Percentiles rank a stretch among this genome's conserved stretches.
phyloP scores from a whole-genome alignment of 2,797 vertebrate species.

The Diceros bicornis region DNA sequence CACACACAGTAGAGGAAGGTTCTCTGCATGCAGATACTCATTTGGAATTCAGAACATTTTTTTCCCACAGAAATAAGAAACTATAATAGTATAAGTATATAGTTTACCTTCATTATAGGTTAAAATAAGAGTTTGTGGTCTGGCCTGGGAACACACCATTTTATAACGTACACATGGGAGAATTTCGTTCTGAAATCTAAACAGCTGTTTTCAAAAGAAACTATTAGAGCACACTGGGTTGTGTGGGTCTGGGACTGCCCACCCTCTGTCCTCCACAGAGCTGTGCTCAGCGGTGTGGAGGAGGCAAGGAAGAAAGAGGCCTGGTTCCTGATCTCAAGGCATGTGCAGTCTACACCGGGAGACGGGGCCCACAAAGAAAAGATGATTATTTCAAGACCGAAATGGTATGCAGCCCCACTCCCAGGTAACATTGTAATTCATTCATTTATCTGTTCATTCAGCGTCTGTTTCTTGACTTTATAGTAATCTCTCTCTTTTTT shows the following conservation, averaged over 20 bases:
- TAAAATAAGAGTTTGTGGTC: conserved; percentile 38
- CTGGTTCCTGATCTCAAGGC: not conserved
- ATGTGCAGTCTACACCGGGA: not conserved
- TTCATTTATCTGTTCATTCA: not conserved
- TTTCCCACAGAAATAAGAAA: conserved; percentile 39
- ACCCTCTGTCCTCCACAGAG: not conserved
- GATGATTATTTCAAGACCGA: not conserved
- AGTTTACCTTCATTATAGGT: not conserved
- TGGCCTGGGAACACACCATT: not conserved
- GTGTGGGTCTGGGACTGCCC: not conserved
- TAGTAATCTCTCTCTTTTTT: not conserved
- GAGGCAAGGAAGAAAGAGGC: not conserved
- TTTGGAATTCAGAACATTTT: conserved; percentile 17
- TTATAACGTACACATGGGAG: not conserved
- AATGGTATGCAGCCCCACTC: not conserved
- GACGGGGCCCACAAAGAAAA: not conserved
- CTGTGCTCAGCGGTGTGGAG: not conserved
- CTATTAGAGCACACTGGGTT: not conserved
- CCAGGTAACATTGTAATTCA: not conserved
- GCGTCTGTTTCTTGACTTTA: not conserved
- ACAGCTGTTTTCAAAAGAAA: not conserved
- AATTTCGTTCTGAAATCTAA: not conserved
- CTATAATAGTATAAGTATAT: not conserved
- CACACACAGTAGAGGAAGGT: not conserved
- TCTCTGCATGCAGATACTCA: not conserved